Percentiles rank a stretch among this genome's conserved stretches.
These are phyloP conservation scores for Odontamblyopus lacepedii DNA, from an alignment of 2,797 vertebrate species.

Conservation along the genomic window DNA sequence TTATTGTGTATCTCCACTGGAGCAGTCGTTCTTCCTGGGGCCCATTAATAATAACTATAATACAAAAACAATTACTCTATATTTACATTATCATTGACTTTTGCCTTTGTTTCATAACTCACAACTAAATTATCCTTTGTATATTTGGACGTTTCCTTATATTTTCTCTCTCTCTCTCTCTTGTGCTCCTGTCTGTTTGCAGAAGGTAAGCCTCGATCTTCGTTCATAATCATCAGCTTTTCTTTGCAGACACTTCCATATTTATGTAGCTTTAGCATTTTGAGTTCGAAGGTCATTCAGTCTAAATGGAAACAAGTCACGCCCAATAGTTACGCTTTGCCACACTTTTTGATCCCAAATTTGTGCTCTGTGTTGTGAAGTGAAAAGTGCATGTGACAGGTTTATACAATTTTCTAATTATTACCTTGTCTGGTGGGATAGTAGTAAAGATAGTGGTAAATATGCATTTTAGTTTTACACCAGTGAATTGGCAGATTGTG, in stretches of 20 bases:
- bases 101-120: neutral
- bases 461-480: neutral
- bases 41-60: too few species aligned
- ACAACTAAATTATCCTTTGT: neutral
- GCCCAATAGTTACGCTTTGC: slow-evolving; percentile 23
- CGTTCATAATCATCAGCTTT: slow-evolving; percentile 42
- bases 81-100: neutral
- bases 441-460: neutral
- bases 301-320: slow-evolving; percentile 22
- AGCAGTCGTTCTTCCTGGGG: too few species aligned
- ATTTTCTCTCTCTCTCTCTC: slow-evolving; percentile 78
- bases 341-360: slow-evolving; percentile 29
- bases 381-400: slow-evolving; percentile 5
- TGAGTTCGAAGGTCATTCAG: slow-evolving; percentile 27
- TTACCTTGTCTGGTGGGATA: neutral
- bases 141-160: slow-evolving; percentile 61
- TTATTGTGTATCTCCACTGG: too few species aligned
- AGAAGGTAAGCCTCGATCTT: slow-evolving; percentile 92
- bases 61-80: neutral
- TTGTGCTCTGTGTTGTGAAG: slow-evolving; percentile 19
- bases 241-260: slow-evolving; percentile 10
- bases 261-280: slow-evolving; percentile 36
- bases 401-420: neutral
- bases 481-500: neutral
- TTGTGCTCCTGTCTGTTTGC: slow-evolving; percentile 86